Evolutionary conservation across 2,888 invertebrate genomes (phyloP).

Genomic region (Metellina segmentata): DNA sequence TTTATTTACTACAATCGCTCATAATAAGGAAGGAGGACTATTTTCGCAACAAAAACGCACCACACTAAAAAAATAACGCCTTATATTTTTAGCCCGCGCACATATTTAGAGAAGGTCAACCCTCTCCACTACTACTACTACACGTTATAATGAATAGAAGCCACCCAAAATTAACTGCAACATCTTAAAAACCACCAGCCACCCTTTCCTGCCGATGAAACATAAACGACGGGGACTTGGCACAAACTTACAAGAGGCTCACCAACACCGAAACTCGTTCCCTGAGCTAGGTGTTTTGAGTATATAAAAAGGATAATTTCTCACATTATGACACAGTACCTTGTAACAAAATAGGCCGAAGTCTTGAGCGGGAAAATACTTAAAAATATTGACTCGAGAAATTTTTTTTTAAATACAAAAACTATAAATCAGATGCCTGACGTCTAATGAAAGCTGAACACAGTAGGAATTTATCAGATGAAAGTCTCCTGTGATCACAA

Average conservation of each 20-base stretch:
- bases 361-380: not conserved
- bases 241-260: not conserved
- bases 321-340: not conserved
- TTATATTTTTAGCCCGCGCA: constrained; percentile 71
- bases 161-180: constrained; percentile 26
- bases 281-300: not conserved
- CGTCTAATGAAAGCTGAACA: too few relatives aligned
- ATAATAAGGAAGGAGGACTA: constrained; percentile 74
- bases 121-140: not conserved
- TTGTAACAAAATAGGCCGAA: not conserved
- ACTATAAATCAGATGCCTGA: too few relatives aligned
- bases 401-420: not conserved
- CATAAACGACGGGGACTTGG: not conserved
- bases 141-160: constrained; percentile 62
- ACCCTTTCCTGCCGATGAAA: constrained; percentile 27
- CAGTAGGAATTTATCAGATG: too few relatives aligned
- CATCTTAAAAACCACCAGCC: constrained; percentile 13
- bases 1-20: constrained; percentile 76
- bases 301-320: not conserved
- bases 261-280: too few relatives aligned
- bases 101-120: constrained; percentile 66
- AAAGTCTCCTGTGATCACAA: too few relatives aligned
- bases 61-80: constrained; percentile 66
- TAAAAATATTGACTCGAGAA: not conserved
- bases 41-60: constrained; percentile 72